Percentiles rank a stretch among this genome's conserved stretches.
Evolutionary conservation across 2,888 invertebrate genomes (phyloP).

Genomic region (Rhynchonema sp.): DNA sequence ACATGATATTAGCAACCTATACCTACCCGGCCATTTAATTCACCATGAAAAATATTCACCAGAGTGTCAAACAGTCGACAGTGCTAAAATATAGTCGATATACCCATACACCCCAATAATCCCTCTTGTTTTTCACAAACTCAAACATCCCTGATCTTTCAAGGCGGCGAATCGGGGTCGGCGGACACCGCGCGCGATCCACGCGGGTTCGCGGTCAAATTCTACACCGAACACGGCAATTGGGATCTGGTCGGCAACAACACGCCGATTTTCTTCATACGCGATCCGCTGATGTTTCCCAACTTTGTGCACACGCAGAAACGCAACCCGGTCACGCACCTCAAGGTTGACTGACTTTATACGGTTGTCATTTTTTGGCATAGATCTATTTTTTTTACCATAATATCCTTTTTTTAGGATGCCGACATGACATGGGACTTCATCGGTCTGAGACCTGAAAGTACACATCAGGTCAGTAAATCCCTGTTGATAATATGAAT

Average conservation of each 20-base stretch:
- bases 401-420: constrained; percentile 11
- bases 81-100: no score
- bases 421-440: constrained; percentile 22
- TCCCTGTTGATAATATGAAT: neutral
- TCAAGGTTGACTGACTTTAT: constrained; percentile 43
- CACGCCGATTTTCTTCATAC: constrained; percentile 39
- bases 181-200: constrained; percentile 38
- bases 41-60: no score
- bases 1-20: no score
- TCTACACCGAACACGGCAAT: constrained; percentile 38
- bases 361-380: no score
- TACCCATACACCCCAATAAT: no score
- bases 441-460: constrained; percentile 19
- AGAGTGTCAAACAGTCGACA: no score
- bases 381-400: neutral
- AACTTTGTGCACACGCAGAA: constrained; percentile 93
- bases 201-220: constrained; percentile 36
- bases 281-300: constrained; percentile 48
- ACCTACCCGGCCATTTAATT: no score
- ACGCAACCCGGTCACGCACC: constrained; percentile 57
- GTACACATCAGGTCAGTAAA: constrained; percentile 18
- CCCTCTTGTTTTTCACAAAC: no score
- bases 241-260: constrained; percentile 39
- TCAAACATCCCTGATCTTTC: no score
- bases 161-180: constrained; percentile 35